Percentiles rank a stretch among this genome's conserved stretches.
Evolutionary conservation across 1,140 invertebrate genomes (phyloP).

Genomic region (Trichomalopsis sarcophagae): DNA sequence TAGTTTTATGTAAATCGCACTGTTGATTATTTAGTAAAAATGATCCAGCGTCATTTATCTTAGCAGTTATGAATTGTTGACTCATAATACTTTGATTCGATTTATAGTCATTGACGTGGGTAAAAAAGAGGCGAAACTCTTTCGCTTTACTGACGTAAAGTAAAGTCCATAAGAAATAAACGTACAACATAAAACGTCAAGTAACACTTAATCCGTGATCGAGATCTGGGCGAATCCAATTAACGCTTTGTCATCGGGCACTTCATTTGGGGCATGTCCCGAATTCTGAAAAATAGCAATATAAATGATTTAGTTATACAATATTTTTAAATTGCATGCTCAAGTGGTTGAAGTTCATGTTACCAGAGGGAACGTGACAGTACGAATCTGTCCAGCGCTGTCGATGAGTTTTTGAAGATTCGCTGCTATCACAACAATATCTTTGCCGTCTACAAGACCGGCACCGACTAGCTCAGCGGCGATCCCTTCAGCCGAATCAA

Average conservation of each 20-base stretch:
- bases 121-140: slow-evolving; percentile 42
- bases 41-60: slow-evolving; percentile 21
- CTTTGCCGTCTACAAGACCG: slow-evolving; percentile 93
- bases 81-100: slow-evolving; percentile 48
- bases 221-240: slow-evolving; percentile 98
- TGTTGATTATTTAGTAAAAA: slow-evolving; percentile 32
- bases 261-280: slow-evolving; percentile 86
- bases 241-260: slow-evolving; percentile 93
- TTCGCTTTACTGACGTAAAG: slow-evolving; percentile 32
- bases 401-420: slow-evolving; percentile 95
- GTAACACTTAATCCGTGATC: slow-evolving; percentile 82
- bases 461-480: slow-evolving; percentile 95
- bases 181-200: slow-evolving; percentile 41
- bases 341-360: slow-evolving; percentile 44
- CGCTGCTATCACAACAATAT: slow-evolving; percentile 91
- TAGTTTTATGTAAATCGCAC: slow-evolving; percentile 20
- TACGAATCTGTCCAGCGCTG: slow-evolving; percentile 75
- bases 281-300: slow-evolving; percentile 83
- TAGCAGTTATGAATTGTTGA: slow-evolving; percentile 43
- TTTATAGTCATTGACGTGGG: slow-evolving; percentile 42
- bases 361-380: slow-evolving; percentile 94
- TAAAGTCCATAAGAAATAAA: slow-evolving; percentile 41
- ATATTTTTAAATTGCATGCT: not conserved
- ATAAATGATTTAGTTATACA: slow-evolving; percentile 9
- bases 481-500: slow-evolving; percentile 96